Evolutionary conservation across 1,140 invertebrate species (phyloP), one percentile per base, ranked within the genome.

Genomic region (Araneus ventricosus): DNA sequence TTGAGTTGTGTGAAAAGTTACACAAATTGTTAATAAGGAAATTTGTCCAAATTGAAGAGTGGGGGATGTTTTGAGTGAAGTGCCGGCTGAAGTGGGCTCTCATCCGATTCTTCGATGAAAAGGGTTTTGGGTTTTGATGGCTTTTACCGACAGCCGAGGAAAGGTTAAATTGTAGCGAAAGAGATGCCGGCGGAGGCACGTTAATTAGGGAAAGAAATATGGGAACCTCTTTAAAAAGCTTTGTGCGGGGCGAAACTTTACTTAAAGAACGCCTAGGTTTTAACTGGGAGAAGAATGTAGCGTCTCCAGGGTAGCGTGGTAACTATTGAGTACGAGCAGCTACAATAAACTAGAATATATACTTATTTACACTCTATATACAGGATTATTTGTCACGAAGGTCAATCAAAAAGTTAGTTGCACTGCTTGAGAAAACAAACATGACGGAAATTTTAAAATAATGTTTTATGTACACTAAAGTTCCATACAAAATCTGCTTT

Each of bases 1-100:
- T 82, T 82, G 80, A 82, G 41, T 45, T 45, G 80, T 41, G 80
- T 82, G 80, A 82, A 45, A 52, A 82, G 52, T 86, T 86, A 86
- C 41, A 34, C 84, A 61, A 86, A 85, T 59, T 61, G 45, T 86
- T 86, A 86, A 86, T 86, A 86, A 86, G 84, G 84, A 86, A 59
- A 86, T 86, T 45, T 86, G 84, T 52, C n/a, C 84, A 30, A 59
- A 86, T 41, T 86, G 34, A 27, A 45, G 45, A 39, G 39, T 85
- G 41, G 57, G 57, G 59, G 17, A 17, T 34, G 22, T 7, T 17
- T 52, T 22, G 34, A 30, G 45, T 59, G 84, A 86, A 59, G 52
- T 57, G 84, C 14, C 7, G 20, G 20, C 20, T 86, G 45, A 86
- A 86, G 84, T 86, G 84, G 63, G 17, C 30, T 75, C 70, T 75